Conservation (phyloP, 2,888 invertebrate species). For the Furcula furcula region DNA sequence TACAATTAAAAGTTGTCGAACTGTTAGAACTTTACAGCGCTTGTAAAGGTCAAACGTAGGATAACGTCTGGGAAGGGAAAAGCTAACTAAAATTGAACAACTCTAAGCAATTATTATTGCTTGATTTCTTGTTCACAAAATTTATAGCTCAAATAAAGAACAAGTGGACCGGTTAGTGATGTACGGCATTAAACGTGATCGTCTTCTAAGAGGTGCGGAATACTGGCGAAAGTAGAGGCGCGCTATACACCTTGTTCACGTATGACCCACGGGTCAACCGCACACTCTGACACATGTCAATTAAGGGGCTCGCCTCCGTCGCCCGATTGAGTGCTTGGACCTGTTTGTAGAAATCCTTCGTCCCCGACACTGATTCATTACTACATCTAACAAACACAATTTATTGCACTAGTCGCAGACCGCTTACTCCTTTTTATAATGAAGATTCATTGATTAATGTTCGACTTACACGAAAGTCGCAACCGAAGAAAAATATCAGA, state of each 20-base stretch:
- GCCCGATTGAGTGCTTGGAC: conserved; percentile 74
- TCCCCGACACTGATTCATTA: conserved; percentile 74
- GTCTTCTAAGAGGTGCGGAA: conserved; percentile 41
- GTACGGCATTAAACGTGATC: conserved; percentile 48
- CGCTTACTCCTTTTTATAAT: conserved; percentile 39
- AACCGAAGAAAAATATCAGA: conserved; percentile 9
- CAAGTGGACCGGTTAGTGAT: conserved; percentile 41
- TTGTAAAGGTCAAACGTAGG: too few species aligned
- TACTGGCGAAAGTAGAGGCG: conserved; percentile 69
- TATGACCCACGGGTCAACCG: conserved; percentile 73
- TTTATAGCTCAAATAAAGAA: conserved; percentile 40
- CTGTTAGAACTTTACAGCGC: too few species aligned
- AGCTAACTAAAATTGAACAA: too few species aligned
- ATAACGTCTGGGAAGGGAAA: too few species aligned
- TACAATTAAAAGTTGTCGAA: too few species aligned
- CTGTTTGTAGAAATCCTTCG: conserved; percentile 75
- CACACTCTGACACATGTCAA: conserved; percentile 80
- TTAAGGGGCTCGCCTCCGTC: conserved; percentile 62
- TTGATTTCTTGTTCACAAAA: conserved; percentile 28
- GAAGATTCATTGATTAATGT: conserved; percentile 40
- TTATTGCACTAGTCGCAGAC: conserved; percentile 44
- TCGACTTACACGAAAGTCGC: not conserved
- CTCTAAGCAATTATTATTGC: conserved; percentile 9
- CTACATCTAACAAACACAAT: conserved; percentile 53
- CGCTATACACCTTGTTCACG: conserved; percentile 71